Evolutionary conservation across 2,888 invertebrate genomes (phyloP), one percentile per base, ranked within the genome.

Genomic region (Andrena bucephala): DNA sequence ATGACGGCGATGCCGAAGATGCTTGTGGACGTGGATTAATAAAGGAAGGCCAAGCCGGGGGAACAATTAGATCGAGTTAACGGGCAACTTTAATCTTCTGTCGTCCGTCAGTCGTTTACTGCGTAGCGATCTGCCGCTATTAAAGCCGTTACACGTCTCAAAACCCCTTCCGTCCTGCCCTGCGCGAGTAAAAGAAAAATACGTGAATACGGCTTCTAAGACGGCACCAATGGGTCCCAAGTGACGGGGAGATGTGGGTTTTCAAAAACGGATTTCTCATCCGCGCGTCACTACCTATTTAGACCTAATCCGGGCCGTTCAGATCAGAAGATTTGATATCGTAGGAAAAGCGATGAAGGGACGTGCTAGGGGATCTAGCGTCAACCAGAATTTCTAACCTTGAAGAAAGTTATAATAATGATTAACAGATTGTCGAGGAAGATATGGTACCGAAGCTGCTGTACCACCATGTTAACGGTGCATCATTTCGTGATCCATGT

Each of bases 61-160:
- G 91, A 90, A 92, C 94, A 94, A 94, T 94, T 93, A 94, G 92
- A 94, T 94, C 94, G 93, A 94, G 93, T 94, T 94, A 94, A 93
- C 92, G 91, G 90, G 87, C 91, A 93, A 92, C 93, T 93, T 93
- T 93, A 94, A 94, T 93, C 93, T 93, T 92, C 90, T 92, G 93
- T 92, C 93, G 92, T 94, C 94, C 92, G 93, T 93, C 93, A 93
- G 92, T 92, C 92, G 92, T 93, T 93, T 93, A 92, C 92, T 93
- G 93, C 93, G 93, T 91, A 92, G 91, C 88, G 93, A 94, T 93
- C 93, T 90, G 92, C 92, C 91, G 91, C 92, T 92, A 92, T 93
- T 93, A 93, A 92, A 92, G 90, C 91, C 90, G 91, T 92, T 91
- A 91, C 89, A 91, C 90, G 87, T 90, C 91, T 91, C 86, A 85